Percentiles rank a stretch among this genome's conserved stretches.
phyloP scores from a whole-genome alignment of 2,888 invertebrate species.

The Smittia sp. region DNA sequence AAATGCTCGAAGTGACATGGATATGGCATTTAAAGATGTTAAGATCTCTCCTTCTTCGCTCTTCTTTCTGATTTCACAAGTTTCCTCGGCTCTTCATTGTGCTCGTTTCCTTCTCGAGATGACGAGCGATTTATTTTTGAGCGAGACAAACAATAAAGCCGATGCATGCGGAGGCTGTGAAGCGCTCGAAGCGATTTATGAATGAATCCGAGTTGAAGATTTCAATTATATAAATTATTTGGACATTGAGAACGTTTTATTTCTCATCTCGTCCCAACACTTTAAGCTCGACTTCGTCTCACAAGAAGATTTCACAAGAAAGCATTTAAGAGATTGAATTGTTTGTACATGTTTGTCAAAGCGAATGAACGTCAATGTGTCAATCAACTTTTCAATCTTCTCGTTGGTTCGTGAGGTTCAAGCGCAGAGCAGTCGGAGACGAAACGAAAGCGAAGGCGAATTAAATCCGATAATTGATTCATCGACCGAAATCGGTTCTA shows the following conservation, averaged over 20 bases:
- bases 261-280: no score
- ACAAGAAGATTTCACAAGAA: not conserved
- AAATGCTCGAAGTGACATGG: slow-evolving; percentile 31
- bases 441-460: not conserved
- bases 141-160: no score
- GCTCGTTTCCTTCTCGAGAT: slow-evolving; percentile 20
- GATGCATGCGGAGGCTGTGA: no score
- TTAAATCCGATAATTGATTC: slow-evolving; percentile 39
- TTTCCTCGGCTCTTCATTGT: slow-evolving; percentile 13
- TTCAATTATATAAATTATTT: no score
- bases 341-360: slow-evolving; percentile 39
- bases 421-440: not conserved
- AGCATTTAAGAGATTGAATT: slow-evolving; percentile 34
- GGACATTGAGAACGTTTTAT: no score
- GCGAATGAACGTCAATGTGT: slow-evolving; percentile 36
- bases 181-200: no score
- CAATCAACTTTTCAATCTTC: slow-evolving; percentile 35
- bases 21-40: slow-evolving; percentile 38
- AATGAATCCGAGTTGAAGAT: no score
- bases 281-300: not conserved
- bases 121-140: not conserved
- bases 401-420: not conserved
- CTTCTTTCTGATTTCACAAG: not conserved
- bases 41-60: not conserved
- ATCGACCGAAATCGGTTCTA: slow-evolving; percentile 28